A percentile compares a stretch with the other conserved stretches of the same genome.
Evolutionary conservation across 2,888 invertebrate genomes (phyloP).

Genomic region (Campaea margaritaria): DNA sequence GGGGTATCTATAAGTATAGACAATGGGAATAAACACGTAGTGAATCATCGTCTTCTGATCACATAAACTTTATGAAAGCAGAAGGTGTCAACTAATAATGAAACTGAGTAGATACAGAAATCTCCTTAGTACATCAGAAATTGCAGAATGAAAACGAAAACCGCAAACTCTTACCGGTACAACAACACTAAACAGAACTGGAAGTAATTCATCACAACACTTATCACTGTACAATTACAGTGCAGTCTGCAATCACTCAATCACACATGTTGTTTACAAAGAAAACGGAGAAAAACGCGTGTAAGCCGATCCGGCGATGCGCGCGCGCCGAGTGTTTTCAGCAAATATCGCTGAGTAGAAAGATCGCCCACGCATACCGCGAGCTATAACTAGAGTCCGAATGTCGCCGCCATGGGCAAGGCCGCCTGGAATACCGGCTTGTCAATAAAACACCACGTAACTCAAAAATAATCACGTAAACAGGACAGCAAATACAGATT

Average conservation of each 20-base stretch:
- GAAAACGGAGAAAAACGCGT: constrained; percentile 53
- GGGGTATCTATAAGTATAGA: too few species aligned
- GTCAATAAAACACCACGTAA: constrained; percentile 28
- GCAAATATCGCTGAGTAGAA: constrained; percentile 69
- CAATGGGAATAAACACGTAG: too few species aligned
- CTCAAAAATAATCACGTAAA: constrained; percentile 13
- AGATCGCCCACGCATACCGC: constrained; percentile 74
- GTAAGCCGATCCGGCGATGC: constrained; percentile 70
- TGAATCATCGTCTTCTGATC: too few species aligned
- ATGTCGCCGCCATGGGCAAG: constrained; percentile 77
- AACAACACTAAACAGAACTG: constrained; percentile 73
- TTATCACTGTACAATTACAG: constrained; percentile 25
- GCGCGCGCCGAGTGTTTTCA: constrained; percentile 73
- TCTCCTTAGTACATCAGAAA: too few species aligned
- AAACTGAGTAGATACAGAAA: too few species aligned
- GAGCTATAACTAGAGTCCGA: constrained; percentile 75
- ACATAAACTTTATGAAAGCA: too few species aligned
- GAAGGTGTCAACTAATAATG: too few species aligned
- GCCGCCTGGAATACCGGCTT: constrained; percentile 69
- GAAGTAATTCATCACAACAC: constrained; percentile 69
- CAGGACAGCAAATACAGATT: background rate
- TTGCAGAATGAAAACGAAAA: background rate
- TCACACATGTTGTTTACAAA: constrained; percentile 42
- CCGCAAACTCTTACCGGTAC: constrained; percentile 63
- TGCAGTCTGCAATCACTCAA: constrained; percentile 18